Conservation (phyloP, 2,888 invertebrate species). For the Malachius bipustulatus region DNA sequence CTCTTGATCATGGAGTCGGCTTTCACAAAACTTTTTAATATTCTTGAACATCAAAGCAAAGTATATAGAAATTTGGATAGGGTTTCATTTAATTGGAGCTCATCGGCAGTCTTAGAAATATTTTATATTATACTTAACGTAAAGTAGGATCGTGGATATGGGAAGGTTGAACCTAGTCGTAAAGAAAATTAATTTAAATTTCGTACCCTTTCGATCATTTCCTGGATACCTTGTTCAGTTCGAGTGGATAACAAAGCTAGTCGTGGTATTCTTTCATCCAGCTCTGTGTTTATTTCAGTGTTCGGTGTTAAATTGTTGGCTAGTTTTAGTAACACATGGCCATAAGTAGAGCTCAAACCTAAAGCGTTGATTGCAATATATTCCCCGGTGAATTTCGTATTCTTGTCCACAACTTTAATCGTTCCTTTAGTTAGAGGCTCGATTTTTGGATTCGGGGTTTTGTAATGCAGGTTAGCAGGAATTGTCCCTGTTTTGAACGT, state of each 20-base stretch:
- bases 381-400: conserved; percentile 74
- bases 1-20: no score
- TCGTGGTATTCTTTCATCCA: no score
- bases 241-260: conserved; percentile 72
- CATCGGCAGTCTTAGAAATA: no score
- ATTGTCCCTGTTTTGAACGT: conserved; percentile 84
- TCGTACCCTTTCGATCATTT: no score
- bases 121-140: no score
- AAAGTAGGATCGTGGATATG: no score
- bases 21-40: no score
- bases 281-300: conserved; percentile 45
- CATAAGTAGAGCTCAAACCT: conserved; percentile 93
- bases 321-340: conserved; percentile 75
- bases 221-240: conserved; percentile 73
- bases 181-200: no score
- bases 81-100: no score
- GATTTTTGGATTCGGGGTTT: conserved; percentile 79
- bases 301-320: conserved; percentile 50
- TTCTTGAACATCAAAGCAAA: no score
- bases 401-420: conserved; percentile 62
- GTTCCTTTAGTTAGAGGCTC: conserved; percentile 76
- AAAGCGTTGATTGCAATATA: conserved; percentile 89
- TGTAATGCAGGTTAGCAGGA: conserved; percentile 83
- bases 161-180: no score
- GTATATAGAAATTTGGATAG: no score